phyloP scores from a whole-genome alignment of 2,888 invertebrate species.

The Cephus nigrinus region DNA sequence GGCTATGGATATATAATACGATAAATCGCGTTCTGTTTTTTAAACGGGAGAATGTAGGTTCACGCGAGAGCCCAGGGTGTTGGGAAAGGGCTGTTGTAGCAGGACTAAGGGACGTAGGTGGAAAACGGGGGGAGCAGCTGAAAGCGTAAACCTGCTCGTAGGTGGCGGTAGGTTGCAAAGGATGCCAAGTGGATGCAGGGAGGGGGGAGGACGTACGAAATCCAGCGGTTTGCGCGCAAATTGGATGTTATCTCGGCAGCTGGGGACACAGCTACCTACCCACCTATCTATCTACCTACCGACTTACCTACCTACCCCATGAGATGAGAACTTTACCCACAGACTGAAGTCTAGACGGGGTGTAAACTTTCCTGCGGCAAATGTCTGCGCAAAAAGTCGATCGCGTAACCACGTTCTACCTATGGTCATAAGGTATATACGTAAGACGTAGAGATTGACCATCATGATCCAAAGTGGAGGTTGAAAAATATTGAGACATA shows the following conservation, averaged over 20 bases:
- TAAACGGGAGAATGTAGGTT: slow-evolving; percentile 15
- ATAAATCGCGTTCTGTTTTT: slow-evolving; percentile 33
- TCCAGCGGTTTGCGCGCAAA: slow-evolving; percentile 51
- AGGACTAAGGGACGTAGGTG: slow-evolving; percentile 12
- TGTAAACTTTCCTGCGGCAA: neutral
- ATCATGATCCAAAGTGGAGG: neutral
- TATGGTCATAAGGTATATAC: neutral
- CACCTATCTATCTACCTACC: slow-evolving; percentile 8
- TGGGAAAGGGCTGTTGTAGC: neutral
- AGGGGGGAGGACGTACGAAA: slow-evolving; percentile 37
- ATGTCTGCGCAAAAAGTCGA: neutral
- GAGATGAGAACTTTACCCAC: slow-evolving; percentile 47
- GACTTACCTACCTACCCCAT: slow-evolving; percentile 16
- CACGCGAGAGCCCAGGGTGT: slow-evolving; percentile 16
- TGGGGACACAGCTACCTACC: slow-evolving; percentile 43
- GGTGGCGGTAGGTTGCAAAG: neutral
- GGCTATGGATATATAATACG: slow-evolving; percentile 10
- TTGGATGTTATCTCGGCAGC: slow-evolving; percentile 59
- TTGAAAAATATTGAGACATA: neutral
- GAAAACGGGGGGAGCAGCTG: neutral
- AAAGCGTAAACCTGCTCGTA: neutral
- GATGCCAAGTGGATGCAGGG: slow-evolving; percentile 13
- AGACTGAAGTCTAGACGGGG: slow-evolving; percentile 2
- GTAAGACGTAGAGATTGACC: neutral
- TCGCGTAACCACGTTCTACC: neutral